Evolutionary conservation across 2,888 invertebrate genomes (phyloP).

Genomic region (Spodoptera picta): DNA sequence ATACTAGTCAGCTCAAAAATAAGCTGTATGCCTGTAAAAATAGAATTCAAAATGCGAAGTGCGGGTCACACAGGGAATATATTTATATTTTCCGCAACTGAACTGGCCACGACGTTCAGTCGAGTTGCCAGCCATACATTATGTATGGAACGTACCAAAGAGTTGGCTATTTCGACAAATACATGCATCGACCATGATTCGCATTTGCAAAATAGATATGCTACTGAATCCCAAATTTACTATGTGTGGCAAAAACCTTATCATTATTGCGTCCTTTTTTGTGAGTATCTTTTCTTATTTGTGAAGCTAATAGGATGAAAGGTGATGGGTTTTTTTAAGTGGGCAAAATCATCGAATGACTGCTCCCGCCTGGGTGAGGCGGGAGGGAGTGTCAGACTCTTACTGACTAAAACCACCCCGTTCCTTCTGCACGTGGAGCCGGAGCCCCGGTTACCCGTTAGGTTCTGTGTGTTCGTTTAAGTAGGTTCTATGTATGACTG

Average conservation of each 20-base stretch:
- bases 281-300: too few species aligned
- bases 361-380: too few species aligned
- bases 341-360: too few species aligned
- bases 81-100: conserved; percentile 29
- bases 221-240: not conserved
- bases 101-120: conserved; percentile 13
- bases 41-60: conserved; percentile 12
- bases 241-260: not conserved
- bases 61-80: conserved; percentile 22
- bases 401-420: too few species aligned
- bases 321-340: too few species aligned
- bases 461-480: too few species aligned
- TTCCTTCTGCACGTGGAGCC: too few species aligned
- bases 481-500: too few species aligned
- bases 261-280: not conserved
- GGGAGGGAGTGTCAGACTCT: too few species aligned
- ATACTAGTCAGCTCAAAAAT: too few species aligned
- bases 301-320: too few species aligned
- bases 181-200: conserved; percentile 27
- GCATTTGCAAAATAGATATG: conserved; percentile 24
- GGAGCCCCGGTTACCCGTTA: too few species aligned
- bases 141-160: conserved; percentile 26
- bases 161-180: conserved; percentile 32
- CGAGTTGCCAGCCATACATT: conserved; percentile 32
- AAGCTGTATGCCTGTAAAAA: conserved; percentile 8